A percentile compares a stretch with the other conserved stretches of the same genome.
Conservation (phyloP, 64 coral and sea anemone species). For the Porites lutea region DNA sequence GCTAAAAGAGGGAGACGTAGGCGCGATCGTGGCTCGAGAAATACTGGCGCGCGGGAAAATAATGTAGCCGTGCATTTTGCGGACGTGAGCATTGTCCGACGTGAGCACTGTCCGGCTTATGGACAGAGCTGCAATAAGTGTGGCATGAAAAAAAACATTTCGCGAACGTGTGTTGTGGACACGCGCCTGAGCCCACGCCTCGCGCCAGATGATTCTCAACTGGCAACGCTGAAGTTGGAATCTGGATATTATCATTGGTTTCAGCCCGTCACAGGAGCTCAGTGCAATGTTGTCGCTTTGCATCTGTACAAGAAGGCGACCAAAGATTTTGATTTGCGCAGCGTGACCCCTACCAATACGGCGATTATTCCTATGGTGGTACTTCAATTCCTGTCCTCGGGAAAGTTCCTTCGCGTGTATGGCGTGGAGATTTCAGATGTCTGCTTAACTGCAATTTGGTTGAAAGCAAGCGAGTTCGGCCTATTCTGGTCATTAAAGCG, state of each 20-base stretch:
- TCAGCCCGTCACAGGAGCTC: neutral
- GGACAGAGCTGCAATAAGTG: neutral
- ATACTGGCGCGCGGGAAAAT: neutral
- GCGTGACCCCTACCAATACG: neutral
- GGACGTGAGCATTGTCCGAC: neutral
- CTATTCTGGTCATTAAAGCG: neutral
- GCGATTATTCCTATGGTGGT: slow-evolving; percentile 6
- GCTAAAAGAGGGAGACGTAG: neutral
- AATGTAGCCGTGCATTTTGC: neutral
- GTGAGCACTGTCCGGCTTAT: slow-evolving; percentile 1
- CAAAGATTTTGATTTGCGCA: neutral
- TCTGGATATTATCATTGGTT: neutral
- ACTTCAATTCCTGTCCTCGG: neutral
- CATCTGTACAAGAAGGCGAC: slow-evolving; percentile 30
- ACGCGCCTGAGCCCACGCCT: neutral
- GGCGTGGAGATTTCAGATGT: neutral
- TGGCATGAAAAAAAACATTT: neutral
- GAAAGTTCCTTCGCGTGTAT: neutral
- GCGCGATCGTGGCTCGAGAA: neutral
- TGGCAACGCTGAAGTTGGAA: neutral
- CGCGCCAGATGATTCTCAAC: neutral
- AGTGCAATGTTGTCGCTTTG: slow-evolving; percentile 1
- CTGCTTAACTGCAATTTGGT: neutral
- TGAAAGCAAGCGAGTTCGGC: neutral
- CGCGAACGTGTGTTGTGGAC: too few relatives aligned